Percentiles rank a stretch among this genome's conserved stretches.
Evolutionary conservation across 2,797 vertebrate genomes (phyloP).

Genomic region (Myotis pilosus): DNA sequence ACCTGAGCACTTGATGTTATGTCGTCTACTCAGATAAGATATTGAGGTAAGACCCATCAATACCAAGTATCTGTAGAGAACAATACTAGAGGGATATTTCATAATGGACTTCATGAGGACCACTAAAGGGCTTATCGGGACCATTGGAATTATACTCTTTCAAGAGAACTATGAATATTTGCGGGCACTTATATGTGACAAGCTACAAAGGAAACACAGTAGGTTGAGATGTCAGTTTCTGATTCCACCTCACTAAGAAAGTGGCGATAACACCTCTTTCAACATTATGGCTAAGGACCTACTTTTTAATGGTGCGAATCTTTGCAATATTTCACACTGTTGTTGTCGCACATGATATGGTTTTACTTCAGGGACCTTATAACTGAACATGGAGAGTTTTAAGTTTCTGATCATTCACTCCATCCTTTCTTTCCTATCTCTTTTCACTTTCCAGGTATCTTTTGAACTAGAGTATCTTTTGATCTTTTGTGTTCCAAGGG

Average conservation of each 20-base stretch:
- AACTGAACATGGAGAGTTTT: background rate
- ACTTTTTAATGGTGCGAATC: background rate
- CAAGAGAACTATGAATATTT: background rate
- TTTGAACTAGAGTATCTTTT: background rate
- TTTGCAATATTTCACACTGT: background rate
- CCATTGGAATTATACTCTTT: background rate
- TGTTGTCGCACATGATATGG: accelerated
- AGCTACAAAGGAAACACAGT: background rate
- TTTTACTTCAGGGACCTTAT: background rate
- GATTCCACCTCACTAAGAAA: background rate
- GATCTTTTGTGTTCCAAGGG: background rate
- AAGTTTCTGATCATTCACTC: background rate
- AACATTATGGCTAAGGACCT: background rate
- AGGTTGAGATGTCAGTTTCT: background rate
- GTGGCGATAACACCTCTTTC: background rate
- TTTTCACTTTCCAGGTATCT: background rate
- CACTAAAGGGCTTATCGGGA: background rate
- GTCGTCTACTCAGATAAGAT: background rate
- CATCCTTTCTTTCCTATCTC: background rate
- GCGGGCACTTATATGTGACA: background rate
- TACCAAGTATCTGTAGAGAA: background rate
- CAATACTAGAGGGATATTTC: background rate
- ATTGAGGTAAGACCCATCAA: background rate
- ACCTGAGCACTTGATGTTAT: background rate
- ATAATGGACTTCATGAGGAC: background rate